Evolutionary conservation across 2,113 vertebrate genomes (phyloP).

Genomic region (Ceuthmochares aereus): DNA sequence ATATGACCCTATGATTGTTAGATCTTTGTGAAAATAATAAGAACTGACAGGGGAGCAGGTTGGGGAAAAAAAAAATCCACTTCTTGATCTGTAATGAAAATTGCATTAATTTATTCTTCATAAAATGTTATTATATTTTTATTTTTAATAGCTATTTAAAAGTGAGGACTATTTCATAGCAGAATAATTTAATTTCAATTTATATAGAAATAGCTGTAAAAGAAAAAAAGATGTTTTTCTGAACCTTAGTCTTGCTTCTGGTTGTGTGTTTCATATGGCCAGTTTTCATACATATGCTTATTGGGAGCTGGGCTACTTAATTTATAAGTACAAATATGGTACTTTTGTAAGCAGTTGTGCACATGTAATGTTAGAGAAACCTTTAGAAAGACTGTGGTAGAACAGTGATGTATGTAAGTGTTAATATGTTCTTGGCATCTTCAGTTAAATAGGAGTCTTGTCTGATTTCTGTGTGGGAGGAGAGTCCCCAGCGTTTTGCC

Average conservation of each 20-base stretch:
- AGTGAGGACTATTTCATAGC: background rate
- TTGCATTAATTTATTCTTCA: background rate
- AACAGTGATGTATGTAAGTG: background rate
- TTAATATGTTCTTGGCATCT: background rate
- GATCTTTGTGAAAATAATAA: conserved; percentile 55
- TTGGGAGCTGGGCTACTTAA: background rate
- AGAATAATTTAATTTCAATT: background rate
- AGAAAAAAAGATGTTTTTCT: background rate
- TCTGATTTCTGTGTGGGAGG: background rate
- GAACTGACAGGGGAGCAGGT: conserved; percentile 28
- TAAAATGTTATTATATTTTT: background rate
- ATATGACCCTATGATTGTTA: conserved; percentile 52
- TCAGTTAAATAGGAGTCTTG: background rate
- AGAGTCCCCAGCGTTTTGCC: background rate
- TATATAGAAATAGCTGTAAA: background rate
- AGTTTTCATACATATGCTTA: rapidly evolving
- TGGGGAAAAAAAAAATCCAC: background rate
- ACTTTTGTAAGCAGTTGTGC: background rate
- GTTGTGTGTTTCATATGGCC: background rate
- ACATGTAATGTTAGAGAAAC: background rate
- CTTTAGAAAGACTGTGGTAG: background rate
- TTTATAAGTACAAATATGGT: background rate
- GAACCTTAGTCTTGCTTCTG: background rate
- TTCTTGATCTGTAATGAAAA: background rate
- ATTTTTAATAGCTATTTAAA: background rate